Evolutionary conservation across 1,140 invertebrate species (phyloP).

Genomic region (Dendroctonus ponderosae): DNA sequence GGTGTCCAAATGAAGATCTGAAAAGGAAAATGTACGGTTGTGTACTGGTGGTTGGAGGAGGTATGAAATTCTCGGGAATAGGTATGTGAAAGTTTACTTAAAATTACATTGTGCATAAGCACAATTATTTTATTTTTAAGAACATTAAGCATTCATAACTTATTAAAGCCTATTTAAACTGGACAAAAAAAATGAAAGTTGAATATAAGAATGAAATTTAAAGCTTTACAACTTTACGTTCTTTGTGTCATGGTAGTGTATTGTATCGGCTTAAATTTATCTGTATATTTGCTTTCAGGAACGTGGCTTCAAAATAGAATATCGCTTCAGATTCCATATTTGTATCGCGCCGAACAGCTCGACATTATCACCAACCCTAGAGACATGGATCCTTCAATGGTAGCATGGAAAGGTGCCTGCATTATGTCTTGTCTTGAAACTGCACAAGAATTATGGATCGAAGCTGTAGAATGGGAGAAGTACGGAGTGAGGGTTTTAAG

Average conservation of each 20-base stretch:
- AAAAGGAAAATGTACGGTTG: conserved; percentile 94
- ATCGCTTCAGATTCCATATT: conserved; percentile 77
- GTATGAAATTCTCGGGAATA: conserved; percentile 84
- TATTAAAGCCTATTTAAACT: background rate
- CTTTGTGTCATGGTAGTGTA: too few relatives aligned
- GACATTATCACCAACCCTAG: conserved; percentile 82
- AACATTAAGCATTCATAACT: too few relatives aligned
- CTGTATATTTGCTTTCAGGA: conserved; percentile 44
- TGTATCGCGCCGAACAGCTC: conserved; percentile 75
- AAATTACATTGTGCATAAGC: too few relatives aligned
- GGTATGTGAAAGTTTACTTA: conserved; percentile 12
- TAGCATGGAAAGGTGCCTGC: conserved; percentile 91
- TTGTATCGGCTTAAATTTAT: background rate
- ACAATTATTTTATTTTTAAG: too few relatives aligned
- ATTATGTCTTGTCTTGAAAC: conserved; percentile 91
- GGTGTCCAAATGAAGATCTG: conserved; percentile 83
- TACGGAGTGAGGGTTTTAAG: conserved; percentile 81
- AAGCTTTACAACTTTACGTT: too few relatives aligned
- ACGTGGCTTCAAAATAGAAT: conserved; percentile 88
- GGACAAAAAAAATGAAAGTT: background rate
- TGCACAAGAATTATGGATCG: conserved; percentile 91
- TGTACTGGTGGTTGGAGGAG: conserved; percentile 88
- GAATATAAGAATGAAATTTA: background rate
- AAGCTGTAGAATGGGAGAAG: conserved; percentile 80
- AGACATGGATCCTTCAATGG: conserved; percentile 86